Percentiles rank a stretch among this genome's conserved stretches.
phyloP scores from a whole-genome alignment of 2,888 invertebrate species.

The Orchesellides sinensis region DNA sequence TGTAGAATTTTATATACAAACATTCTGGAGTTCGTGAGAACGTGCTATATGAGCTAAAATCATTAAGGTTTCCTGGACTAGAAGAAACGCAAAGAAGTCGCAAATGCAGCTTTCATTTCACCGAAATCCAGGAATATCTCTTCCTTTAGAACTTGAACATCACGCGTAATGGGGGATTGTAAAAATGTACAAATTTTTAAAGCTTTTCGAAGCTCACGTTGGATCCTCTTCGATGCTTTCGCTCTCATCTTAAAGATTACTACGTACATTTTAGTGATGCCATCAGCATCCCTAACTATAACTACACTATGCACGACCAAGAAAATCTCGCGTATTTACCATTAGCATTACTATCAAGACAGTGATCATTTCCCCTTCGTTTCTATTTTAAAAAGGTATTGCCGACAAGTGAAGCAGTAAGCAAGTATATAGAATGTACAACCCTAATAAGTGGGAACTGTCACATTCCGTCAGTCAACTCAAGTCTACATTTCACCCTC shows the following conservation, averaged over 20 bases:
- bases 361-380: constrained; percentile 33
- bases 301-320: constrained; percentile 11
- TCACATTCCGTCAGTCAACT: constrained; percentile 61
- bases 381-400: constrained; percentile 46
- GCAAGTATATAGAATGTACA: constrained; percentile 26
- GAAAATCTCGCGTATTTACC: constrained; percentile 32
- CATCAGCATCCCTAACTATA: no score
- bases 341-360: constrained; percentile 51
- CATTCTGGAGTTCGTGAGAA: constrained; percentile 36
- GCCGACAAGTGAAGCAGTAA: constrained; percentile 25
- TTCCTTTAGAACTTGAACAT: no score
- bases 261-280: not conserved
- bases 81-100: no score
- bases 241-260: no score
- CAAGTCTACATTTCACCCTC: constrained; percentile 47
- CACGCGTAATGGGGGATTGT: no score
- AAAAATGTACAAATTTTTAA: no score
- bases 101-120: no score
- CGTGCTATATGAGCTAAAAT: constrained; percentile 39
- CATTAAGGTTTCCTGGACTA: constrained; percentile 16
- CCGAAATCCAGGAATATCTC: not conserved
- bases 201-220: no score
- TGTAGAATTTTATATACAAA: constrained; percentile 13
- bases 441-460: constrained; percentile 61
- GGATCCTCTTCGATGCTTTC: no score